Conservation (phyloP, 2,797 vertebrate genomes). For the Numenius phaeopus region DNA sequence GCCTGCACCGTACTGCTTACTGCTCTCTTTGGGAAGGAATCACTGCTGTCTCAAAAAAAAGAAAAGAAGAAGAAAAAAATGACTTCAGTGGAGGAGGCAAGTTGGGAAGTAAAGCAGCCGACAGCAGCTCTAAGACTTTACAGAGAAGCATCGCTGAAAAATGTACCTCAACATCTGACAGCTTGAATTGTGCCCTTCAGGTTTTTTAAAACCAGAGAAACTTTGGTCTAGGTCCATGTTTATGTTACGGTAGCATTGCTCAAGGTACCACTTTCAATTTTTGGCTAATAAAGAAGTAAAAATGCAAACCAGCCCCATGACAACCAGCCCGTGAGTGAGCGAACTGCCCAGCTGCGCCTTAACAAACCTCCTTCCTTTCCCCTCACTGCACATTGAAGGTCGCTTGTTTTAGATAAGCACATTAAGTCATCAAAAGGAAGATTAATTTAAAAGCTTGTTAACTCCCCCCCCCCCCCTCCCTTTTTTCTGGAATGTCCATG, state of each 20-base stretch:
- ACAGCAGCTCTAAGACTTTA: not conserved
- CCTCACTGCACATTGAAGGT: slow-evolving; percentile 3
- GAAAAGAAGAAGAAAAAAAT: not conserved
- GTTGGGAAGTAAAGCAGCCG: not conserved
- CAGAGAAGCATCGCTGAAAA: not conserved
- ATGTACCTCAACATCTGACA: not conserved
- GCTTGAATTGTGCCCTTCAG: not conserved
- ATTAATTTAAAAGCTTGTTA: not conserved
- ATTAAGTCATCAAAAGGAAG: slow-evolving; percentile 8
- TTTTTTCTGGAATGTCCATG: not conserved
- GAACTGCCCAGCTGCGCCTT: not conserved
- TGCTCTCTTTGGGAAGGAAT: not conserved
- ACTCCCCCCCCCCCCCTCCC: not conserved
- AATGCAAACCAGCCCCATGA: not conserved
- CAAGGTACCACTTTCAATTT: not conserved
- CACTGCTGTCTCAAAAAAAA: not conserved
- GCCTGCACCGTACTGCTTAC: not conserved
- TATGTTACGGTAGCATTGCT: not conserved
- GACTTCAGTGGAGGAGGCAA: not conserved
- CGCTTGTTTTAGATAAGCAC: not conserved
- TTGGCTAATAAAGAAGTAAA: not conserved
- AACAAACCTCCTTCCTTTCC: not conserved
- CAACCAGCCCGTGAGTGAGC: not conserved
- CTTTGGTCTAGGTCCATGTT: not conserved
- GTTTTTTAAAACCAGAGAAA: not conserved